A percentile compares a stretch with the other conserved stretches of the same genome.
These are phyloP conservation scores for Hemicrepidius hirtus DNA, from an alignment of 2,888 invertebrate species.

Conservation along the genomic window DNA sequence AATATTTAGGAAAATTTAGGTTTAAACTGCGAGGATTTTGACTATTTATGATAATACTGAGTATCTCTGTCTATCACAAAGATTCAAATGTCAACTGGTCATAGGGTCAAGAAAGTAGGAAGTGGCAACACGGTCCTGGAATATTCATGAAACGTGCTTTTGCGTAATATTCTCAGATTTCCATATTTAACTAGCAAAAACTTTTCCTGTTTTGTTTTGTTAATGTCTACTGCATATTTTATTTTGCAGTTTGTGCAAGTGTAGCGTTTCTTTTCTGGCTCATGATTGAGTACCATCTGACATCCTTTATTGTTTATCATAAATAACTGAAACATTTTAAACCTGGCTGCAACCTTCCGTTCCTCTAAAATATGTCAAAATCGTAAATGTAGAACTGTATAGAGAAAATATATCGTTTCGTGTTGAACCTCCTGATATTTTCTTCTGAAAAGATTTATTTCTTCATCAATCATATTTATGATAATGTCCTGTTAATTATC, in stretches of 20 bases:
- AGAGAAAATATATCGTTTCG: not conserved
- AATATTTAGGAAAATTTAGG: too few relatives aligned
- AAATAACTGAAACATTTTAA: conserved; percentile 6
- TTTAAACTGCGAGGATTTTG: too few relatives aligned
- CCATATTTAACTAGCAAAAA: conserved; percentile 10
- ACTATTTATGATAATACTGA: too few relatives aligned
- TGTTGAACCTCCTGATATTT: too few relatives aligned
- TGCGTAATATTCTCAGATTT: not conserved
- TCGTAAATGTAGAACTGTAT: not conserved
- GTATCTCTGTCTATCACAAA: too few relatives aligned
- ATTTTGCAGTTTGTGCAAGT: conserved; percentile 1
- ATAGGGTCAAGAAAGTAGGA: not conserved
- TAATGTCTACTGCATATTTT: conserved; percentile 15
- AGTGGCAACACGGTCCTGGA: not conserved
- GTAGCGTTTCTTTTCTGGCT: not conserved
- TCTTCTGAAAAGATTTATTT: too few relatives aligned
- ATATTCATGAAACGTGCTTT: not conserved
- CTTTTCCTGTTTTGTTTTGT: not conserved
- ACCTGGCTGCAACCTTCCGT: not conserved
- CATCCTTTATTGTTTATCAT: not conserved
- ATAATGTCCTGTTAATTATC: too few relatives aligned
- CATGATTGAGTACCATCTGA: not conserved
- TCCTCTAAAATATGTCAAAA: not conserved
- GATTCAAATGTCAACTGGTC: not conserved
- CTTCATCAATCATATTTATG: too few relatives aligned